phyloP scores from a whole-genome alignment of 2,888 invertebrate genomes.

The Agonopterix heracliana region DNA sequence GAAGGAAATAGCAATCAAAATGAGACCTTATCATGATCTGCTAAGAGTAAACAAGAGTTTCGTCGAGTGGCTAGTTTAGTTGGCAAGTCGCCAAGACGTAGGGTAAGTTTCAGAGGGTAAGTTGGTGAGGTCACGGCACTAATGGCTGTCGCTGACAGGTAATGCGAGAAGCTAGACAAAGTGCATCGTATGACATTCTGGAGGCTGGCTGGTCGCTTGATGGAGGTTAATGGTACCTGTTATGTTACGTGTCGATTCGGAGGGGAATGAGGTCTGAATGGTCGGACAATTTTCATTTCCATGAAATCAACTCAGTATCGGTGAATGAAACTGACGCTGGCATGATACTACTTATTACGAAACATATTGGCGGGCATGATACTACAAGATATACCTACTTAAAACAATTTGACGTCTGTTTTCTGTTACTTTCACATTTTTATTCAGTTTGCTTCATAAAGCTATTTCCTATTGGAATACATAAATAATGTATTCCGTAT shows the following conservation, averaged over 20 bases:
- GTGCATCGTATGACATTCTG: constrained; percentile 46
- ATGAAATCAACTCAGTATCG: not conserved
- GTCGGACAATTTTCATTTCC: not conserved
- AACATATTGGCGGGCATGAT: too few species aligned
- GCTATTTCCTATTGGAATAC: too few species aligned
- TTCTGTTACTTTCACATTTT: too few species aligned
- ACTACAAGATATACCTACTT: too few species aligned
- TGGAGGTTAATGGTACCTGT: constrained; percentile 35
- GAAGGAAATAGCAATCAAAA: constrained; percentile 23
- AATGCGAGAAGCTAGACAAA: constrained; percentile 65
- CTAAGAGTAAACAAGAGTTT: constrained; percentile 18
- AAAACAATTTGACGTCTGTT: too few species aligned
- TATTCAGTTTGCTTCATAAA: too few species aligned
- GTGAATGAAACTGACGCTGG: too few species aligned
- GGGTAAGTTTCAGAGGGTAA: constrained; percentile 58
- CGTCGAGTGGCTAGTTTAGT: constrained; percentile 31
- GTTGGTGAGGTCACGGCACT: constrained; percentile 59
- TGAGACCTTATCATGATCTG: constrained; percentile 27
- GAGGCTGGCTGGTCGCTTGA: constrained; percentile 24
- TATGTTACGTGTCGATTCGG: constrained; percentile 16
- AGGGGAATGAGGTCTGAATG: not conserved
- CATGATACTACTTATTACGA: too few species aligned
- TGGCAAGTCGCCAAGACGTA: constrained; percentile 44
- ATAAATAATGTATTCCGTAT: too few species aligned
- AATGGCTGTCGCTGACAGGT: constrained; percentile 71